These are phyloP conservation scores for Gadus macrocephalus DNA, from an alignment of 2,113 vertebrate genomes.

Conservation along the genomic window DNA sequence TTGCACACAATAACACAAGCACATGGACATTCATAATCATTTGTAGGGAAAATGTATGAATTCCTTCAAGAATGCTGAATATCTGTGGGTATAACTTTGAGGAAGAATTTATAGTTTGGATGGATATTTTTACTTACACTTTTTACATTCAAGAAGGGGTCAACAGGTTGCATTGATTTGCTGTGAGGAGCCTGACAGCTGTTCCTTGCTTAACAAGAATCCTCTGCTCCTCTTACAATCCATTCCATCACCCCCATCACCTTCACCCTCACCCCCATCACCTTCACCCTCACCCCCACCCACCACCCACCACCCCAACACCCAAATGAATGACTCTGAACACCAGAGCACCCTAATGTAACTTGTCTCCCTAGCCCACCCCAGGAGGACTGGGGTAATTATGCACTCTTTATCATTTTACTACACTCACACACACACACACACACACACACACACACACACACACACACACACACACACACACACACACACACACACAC, in stretches of 20 bases:
- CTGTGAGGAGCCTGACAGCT: neutral
- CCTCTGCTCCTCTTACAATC: neutral
- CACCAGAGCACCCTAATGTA: constrained; percentile 29
- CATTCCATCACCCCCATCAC: neutral
- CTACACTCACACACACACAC: no score
- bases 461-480: constrained; percentile 2
- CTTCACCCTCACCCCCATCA: neutral
- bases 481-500: constrained; percentile 4
- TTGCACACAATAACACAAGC: neutral
- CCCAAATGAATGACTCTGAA: constrained; percentile 24
- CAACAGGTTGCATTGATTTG: constrained; percentile 44
- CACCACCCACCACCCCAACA: neutral
- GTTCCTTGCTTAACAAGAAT: neutral
- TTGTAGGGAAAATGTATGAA: no score
- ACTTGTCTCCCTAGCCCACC: constrained; percentile 9
- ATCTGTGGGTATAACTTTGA: no score
- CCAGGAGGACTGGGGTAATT: constrained; percentile 30
- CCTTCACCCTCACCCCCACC: neutral
- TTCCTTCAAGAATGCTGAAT: no score
- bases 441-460: constrained; percentile 27
- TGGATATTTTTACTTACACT: neutral
- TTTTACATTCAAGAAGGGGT: neutral
- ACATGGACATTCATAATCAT: neutral
- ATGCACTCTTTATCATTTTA: constrained; percentile 26
- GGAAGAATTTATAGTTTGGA: neutral